Conservation (phyloP, 2,797 vertebrate genomes). For the Pipistrellus nathusii region DNA sequence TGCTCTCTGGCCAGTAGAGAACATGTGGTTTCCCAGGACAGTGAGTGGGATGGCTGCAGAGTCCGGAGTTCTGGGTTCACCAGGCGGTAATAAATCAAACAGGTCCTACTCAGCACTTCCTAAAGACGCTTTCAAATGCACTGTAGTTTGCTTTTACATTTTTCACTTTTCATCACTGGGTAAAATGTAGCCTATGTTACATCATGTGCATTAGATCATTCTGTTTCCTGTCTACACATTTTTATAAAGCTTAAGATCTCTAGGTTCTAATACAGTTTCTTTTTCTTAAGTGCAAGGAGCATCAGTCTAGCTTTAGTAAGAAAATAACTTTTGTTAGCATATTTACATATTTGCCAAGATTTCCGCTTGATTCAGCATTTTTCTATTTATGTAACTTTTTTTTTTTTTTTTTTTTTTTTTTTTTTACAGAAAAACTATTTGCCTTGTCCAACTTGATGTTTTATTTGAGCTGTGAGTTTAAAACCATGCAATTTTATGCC, state of each 20-base stretch:
- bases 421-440: neutral
- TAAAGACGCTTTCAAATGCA: neutral
- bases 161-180: conserved; percentile 16
- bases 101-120: neutral
- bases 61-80: neutral
- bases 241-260: conserved; percentile 24
- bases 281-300: neutral
- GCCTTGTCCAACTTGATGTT: conserved; percentile 55
- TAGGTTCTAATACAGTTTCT: neutral
- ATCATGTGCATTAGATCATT: conserved; percentile 5
- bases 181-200: neutral
- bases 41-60: neutral
- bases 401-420: conserved; percentile 16
- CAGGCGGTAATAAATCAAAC: neutral
- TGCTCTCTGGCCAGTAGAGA: neutral
- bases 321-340: conserved; percentile 65
- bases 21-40: neutral
- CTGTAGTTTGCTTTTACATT: neutral
- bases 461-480: conserved; percentile 52
- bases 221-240: conserved; percentile 10
- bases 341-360: conserved; percentile 63
- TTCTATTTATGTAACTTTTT: conserved; percentile 37
- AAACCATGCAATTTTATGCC: conserved; percentile 34
- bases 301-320: conserved; percentile 51
- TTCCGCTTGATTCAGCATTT: conserved; percentile 54